These are phyloP conservation scores for Drosophila mojavensis DNA, from an alignment of 1,140 invertebrate species.

Conservation along the genomic window DNA sequence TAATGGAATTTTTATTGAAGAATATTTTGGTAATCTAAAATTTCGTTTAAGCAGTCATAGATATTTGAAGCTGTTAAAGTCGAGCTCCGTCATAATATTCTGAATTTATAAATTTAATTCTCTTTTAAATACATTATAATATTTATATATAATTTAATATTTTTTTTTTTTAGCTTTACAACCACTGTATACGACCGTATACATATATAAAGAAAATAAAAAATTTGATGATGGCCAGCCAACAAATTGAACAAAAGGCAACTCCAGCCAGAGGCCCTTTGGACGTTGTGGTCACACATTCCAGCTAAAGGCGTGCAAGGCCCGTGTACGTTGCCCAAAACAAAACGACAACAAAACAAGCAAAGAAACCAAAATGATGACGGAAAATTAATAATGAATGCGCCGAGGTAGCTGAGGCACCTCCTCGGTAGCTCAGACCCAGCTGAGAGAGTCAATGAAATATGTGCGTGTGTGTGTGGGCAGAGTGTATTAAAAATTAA, in stretches of 20 bases:
- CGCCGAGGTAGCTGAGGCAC: slow-evolving; percentile 11
- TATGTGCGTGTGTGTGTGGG: not conserved
- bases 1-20: no score
- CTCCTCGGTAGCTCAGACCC: slow-evolving; percentile 2
- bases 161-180: no score
- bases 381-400: slow-evolving; percentile 57
- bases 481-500: slow-evolving; percentile 63
- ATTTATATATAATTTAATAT: no score
- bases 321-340: slow-evolving; percentile 6
- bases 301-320: slow-evolving; percentile 42
- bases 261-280: slow-evolving; percentile 17
- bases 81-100: no score
- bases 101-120: no score
- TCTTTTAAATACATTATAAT: no score
- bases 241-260: slow-evolving; percentile 47
- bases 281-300: slow-evolving; percentile 34
- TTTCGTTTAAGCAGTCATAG: no score
- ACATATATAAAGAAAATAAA: not conserved
- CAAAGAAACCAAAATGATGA: slow-evolving; percentile 11
- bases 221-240: slow-evolving; percentile 52
- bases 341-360: not conserved
- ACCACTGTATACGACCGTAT: no score
- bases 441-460: slow-evolving; percentile 18
- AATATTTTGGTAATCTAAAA: no score
- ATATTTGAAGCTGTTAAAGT: no score